Percentiles rank a stretch among this genome's conserved stretches.
Evolutionary conservation across 1,140 invertebrate genomes (phyloP).

Genomic region (Hyphantria cunea): DNA sequence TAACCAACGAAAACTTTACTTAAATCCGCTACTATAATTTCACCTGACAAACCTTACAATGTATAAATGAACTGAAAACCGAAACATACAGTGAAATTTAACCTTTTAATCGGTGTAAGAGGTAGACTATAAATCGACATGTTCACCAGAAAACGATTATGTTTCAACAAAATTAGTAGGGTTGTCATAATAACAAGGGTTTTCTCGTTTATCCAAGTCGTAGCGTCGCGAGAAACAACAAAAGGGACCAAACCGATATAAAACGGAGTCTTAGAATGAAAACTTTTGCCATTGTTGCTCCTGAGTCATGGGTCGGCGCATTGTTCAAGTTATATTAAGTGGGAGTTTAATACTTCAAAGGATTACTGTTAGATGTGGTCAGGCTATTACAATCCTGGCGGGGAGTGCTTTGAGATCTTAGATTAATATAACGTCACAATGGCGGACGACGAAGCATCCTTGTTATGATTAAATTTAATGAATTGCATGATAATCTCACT

Average conservation of each 20-base stretch:
- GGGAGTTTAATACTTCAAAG: slow-evolving; percentile 65
- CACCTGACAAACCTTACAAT: too few species aligned
- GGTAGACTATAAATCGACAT: slow-evolving; percentile 13
- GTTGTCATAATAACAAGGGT: slow-evolving; percentile 45
- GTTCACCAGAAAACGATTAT: slow-evolving; percentile 19
- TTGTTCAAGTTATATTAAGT: slow-evolving; percentile 71
- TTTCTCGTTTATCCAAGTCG: slow-evolving; percentile 31
- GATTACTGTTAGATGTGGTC: slow-evolving; percentile 59
- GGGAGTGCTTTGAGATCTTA: slow-evolving; percentile 27
- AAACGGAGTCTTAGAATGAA: slow-evolving; percentile 61
- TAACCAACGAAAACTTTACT: too few species aligned
- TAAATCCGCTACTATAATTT: too few species aligned
- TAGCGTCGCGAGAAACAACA: slow-evolving; percentile 37
- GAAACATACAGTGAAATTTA: slow-evolving; percentile 13
- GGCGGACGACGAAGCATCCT: slow-evolving; percentile 17
- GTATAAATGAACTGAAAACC: too few species aligned
- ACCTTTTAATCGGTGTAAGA: slow-evolving; percentile 13
- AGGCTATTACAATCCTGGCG: slow-evolving; percentile 35
- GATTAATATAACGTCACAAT: slow-evolving; percentile 38
- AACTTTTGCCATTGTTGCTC: slow-evolving; percentile 62
- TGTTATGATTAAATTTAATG: slow-evolving; percentile 33
- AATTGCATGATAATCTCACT: slow-evolving; percentile 23
- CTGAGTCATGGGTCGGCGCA: slow-evolving; percentile 53
- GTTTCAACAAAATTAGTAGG: slow-evolving; percentile 46
- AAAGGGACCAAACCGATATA: slow-evolving; percentile 54